Percentiles rank a stretch among this genome's conserved stretches.
These are phyloP conservation scores for Melieria picta DNA, from an alignment of 2,888 invertebrate genomes.

Conservation along the genomic window DNA sequence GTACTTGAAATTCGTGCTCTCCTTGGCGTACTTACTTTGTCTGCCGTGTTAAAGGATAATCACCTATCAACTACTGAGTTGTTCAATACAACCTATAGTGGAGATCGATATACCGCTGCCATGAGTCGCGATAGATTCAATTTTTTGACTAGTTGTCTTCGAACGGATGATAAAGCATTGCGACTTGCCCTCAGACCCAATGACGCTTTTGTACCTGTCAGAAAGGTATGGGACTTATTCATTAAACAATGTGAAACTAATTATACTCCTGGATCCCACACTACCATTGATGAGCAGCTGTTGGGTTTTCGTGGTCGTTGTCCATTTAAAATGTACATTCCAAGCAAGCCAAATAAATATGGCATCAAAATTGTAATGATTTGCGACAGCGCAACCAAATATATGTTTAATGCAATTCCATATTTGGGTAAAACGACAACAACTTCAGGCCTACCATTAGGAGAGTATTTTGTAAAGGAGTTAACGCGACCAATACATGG, in stretches of 20 bases:
- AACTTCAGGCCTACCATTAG: too few species aligned
- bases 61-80: slow-evolving; percentile 44
- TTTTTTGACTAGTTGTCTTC: too few species aligned
- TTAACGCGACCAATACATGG: too few species aligned
- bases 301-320: slow-evolving; percentile 33
- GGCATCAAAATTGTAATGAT: slow-evolving; percentile 27
- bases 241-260: slow-evolving; percentile 27
- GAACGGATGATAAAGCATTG: neutral
- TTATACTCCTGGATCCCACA: slow-evolving; percentile 18
- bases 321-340: slow-evolving; percentile 34
- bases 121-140: slow-evolving; percentile 22
- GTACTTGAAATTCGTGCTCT: slow-evolving; percentile 17
- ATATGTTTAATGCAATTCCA: too few species aligned
- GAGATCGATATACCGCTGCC: slow-evolving; percentile 36
- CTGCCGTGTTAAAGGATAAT: slow-evolving; percentile 38
- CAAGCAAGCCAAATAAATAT: slow-evolving; percentile 36
- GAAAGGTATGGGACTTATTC: slow-evolving; percentile 35
- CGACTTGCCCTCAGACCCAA: slow-evolving; percentile 5
- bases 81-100: slow-evolving; percentile 43
- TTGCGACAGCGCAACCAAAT: too few species aligned
- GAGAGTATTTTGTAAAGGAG: too few species aligned
- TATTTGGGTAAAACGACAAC: too few species aligned
- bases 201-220: slow-evolving; percentile 27
- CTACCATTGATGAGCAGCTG: too few species aligned
- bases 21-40: slow-evolving; percentile 13